These are phyloP conservation scores for Psilopsiagon aurifrons DNA, from an alignment of 2,113 vertebrate species.

Conservation along the genomic window DNA sequence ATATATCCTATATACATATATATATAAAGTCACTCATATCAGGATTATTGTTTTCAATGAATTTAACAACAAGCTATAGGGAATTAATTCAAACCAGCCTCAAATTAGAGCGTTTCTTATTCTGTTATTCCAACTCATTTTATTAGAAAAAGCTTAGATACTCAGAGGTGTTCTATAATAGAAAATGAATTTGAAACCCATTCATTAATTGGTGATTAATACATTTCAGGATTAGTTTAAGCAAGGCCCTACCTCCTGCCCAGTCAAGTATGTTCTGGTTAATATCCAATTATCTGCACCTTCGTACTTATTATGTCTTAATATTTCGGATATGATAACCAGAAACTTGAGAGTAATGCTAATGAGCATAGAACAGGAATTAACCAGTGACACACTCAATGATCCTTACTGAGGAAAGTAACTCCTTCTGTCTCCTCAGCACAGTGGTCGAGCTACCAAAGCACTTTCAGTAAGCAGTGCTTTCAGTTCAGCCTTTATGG, in stretches of 20 bases:
- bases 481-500: background rate
- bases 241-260: constrained; percentile 90
- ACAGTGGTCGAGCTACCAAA: background rate
- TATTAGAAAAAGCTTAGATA: constrained; percentile 80
- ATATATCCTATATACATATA: background rate
- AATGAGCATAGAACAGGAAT: constrained; percentile 84
- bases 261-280: constrained; percentile 95
- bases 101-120: constrained; percentile 59
- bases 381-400: constrained; percentile 77
- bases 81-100: constrained; percentile 55
- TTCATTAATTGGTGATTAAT: constrained; percentile 97
- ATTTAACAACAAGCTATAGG: constrained; percentile 56
- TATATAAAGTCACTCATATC: background rate
- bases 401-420: constrained; percentile 72
- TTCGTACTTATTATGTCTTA: constrained; percentile 94
- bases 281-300: constrained; percentile 97
- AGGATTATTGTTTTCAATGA: constrained; percentile 42
- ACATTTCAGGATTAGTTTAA: constrained; percentile 94
- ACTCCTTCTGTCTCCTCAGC: constrained; percentile 38
- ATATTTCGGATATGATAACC: constrained; percentile 90
- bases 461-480: background rate
- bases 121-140: constrained; percentile 82
- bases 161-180: constrained; percentile 83
- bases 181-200: constrained; percentile 85
- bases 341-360: constrained; percentile 86